phyloP scores from a whole-genome alignment of 2,888 invertebrate species.

The Apamea sordens region DNA sequence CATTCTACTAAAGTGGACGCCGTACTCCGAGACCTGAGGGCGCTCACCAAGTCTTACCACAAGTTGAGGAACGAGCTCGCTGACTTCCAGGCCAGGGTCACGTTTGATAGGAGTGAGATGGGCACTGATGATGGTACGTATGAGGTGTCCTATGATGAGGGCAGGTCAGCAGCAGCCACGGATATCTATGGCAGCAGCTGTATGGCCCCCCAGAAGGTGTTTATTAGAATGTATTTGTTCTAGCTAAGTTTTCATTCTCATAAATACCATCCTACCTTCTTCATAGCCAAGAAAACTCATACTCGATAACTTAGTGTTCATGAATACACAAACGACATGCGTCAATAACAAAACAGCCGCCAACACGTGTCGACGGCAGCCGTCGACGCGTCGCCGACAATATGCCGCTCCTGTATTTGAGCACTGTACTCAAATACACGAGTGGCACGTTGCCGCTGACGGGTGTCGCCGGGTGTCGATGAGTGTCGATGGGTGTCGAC shows the following conservation, averaged over 20 bases:
- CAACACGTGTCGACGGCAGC: too few relatives aligned
- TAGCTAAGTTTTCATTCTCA: not conserved
- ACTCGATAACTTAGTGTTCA: not conserved
- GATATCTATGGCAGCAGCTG: not conserved
- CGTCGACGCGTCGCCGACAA: too few relatives aligned
- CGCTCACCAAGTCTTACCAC: constrained; percentile 85
- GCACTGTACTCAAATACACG: too few relatives aligned
- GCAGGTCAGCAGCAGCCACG: too few relatives aligned
- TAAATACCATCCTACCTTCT: not conserved
- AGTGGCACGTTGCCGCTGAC: too few relatives aligned
- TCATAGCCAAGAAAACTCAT: not conserved
- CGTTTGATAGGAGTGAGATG: constrained; percentile 78
- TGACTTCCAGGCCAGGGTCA: constrained; percentile 83
- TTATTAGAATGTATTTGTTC: not conserved
- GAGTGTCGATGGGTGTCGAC: too few relatives aligned
- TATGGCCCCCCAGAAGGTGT: not conserved
- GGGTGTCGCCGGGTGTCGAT: too few relatives aligned
- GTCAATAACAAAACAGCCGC: too few relatives aligned
- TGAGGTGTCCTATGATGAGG: too few relatives aligned
- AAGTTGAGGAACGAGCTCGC: constrained; percentile 84
- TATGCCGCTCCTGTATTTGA: too few relatives aligned
- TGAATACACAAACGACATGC: too few relatives aligned
- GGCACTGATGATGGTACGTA: constrained; percentile 81
- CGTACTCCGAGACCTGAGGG: constrained; percentile 81
- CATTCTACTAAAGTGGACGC: constrained; percentile 79